Percentiles rank a stretch among this genome's conserved stretches.
phyloP scores from a whole-genome alignment of 1,140 invertebrate species.

The Drosophila bifasciata region DNA sequence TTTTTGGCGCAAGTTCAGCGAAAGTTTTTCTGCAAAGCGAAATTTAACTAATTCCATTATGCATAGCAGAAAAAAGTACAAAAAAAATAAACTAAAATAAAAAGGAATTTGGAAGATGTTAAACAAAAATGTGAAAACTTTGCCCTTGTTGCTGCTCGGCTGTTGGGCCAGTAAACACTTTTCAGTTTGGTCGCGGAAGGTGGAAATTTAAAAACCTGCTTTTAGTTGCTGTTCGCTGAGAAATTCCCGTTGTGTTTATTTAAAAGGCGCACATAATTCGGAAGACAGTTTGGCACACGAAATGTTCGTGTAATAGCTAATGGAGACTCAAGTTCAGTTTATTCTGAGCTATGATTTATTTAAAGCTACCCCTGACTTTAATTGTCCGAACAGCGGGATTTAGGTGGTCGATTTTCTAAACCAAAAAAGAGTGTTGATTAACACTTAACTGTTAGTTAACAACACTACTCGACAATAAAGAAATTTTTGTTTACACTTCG shows the following conservation, averaged over 20 bases:
- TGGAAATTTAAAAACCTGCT: slow-evolving; percentile 42
- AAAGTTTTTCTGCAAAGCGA: slow-evolving; percentile 70
- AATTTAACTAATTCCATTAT: slow-evolving; percentile 78
- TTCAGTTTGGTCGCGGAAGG: slow-evolving; percentile 23
- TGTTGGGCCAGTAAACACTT: slow-evolving; percentile 25
- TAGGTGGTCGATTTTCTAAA: too few species aligned
- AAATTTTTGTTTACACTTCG: too few species aligned
- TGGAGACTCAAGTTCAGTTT: not conserved
- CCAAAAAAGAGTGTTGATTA: too few species aligned
- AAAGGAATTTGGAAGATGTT: slow-evolving; percentile 64
- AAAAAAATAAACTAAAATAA: slow-evolving; percentile 13
- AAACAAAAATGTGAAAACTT: slow-evolving; percentile 77
- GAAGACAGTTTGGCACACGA: slow-evolving; percentile 9
- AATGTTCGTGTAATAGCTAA: slow-evolving; percentile 19
- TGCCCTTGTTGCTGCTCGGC: slow-evolving; percentile 48
- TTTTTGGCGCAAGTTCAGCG: slow-evolving; percentile 74
- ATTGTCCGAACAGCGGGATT: not conserved
- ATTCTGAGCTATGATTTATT: not conserved
- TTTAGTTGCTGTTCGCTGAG: slow-evolving; percentile 58
- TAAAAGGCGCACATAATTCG: slow-evolving; percentile 48
- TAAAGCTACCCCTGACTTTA: not conserved
- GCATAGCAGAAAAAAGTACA: slow-evolving; percentile 51
- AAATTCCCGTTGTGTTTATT: slow-evolving; percentile 52
- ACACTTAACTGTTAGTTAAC: not conserved
- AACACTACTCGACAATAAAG: too few species aligned